A percentile compares a stretch with the other conserved stretches of the same genome.
These are phyloP conservation scores for Pelodiscus sinensis DNA, from an alignment of 2,113 vertebrate species.

Conservation along the genomic window DNA sequence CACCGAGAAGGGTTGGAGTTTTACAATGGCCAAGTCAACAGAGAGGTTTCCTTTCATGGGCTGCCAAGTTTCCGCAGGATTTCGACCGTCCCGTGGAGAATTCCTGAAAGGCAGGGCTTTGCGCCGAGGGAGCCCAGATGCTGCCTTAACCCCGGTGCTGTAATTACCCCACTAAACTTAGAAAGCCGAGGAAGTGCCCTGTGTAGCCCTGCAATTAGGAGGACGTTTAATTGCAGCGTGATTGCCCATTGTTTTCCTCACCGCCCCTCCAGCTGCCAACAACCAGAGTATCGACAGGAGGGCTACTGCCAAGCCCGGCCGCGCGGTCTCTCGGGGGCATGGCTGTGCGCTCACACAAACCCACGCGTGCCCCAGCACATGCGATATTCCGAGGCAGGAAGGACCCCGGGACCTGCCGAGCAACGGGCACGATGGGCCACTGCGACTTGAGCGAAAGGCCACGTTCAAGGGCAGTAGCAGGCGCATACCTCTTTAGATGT, in stretches of 20 bases:
- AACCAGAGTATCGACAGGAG: background rate
- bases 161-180: constrained; percentile 70
- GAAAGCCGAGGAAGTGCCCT: constrained; percentile 67
- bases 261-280: background rate
- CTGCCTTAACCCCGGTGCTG: constrained; percentile 25
- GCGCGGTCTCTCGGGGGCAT: fast-evolving
- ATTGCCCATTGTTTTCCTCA: constrained; percentile 16
- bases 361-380: background rate
- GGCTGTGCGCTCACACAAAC: background rate
- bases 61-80: constrained; percentile 25
- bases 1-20: background rate
- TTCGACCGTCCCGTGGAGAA: constrained; percentile 19
- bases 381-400: background rate
- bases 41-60: background rate
- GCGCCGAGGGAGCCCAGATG: constrained; percentile 31
- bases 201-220: constrained; percentile 57
- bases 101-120: constrained; percentile 68
- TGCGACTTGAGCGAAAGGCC: background rate
- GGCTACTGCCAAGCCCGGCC: background rate
- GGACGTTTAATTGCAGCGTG: constrained; percentile 45
- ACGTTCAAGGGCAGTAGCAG: background rate
- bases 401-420: background rate
- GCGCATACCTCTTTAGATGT: background rate
- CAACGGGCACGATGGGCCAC: background rate
- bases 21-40: background rate